Evolutionary conservation across 30 jellyfish, hydroid and myxozoan genomes (phyloP), one percentile per base, ranked within the genome.

Genomic region (Hydractinia symbiolongicarpus): DNA sequence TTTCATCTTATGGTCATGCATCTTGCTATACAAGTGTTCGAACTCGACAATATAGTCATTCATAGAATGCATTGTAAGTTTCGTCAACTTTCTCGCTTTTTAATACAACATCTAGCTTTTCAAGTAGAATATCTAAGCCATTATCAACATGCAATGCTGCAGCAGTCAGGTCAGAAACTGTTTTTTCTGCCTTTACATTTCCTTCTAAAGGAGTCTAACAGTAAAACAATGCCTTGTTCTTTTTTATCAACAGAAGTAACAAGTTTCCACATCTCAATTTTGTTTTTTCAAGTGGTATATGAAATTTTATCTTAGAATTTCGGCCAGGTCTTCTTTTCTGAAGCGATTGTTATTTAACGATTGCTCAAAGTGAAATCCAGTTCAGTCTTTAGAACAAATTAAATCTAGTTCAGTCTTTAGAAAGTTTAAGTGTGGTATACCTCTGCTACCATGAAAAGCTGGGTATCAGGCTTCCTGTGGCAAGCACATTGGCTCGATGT

Each of bases 1-100:
- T 51, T 73, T 73, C 11, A 73, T 73, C 1, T 44, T 77, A 73
- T 73, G 82, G 40, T 73, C 82, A 73, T 50, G 2, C 70, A 73
- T n/a, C n/a, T n/a, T 73, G 19, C 73, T 11, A 11, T 14, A 73
- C 72, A 73, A 73, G 54, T 73, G 82, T 73, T 73, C 82, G 19
- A 16, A 73, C 54, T 15, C 82, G n/a, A 9, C 53, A 16, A 73
- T 73, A 9, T 15, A 40, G 19, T 73, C 70, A 10, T 49, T 73
- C 73, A 73, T 73, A 16, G 73, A 11, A 58, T 16, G 69, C 69
- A 58, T 58, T 58, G 69, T 58, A 58, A 58, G 69, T 3, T 58
- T 58, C 3, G 69, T 58, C 69, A 58, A 16, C 19, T 58, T 58
- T 13, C 19, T 58, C 19, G 1, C 69, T 16, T 58, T 58, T 16